These are phyloP conservation scores for Meandrina meandrites DNA, from an alignment of 92 coral and sea anemone genomes.

Conservation along the genomic window DNA sequence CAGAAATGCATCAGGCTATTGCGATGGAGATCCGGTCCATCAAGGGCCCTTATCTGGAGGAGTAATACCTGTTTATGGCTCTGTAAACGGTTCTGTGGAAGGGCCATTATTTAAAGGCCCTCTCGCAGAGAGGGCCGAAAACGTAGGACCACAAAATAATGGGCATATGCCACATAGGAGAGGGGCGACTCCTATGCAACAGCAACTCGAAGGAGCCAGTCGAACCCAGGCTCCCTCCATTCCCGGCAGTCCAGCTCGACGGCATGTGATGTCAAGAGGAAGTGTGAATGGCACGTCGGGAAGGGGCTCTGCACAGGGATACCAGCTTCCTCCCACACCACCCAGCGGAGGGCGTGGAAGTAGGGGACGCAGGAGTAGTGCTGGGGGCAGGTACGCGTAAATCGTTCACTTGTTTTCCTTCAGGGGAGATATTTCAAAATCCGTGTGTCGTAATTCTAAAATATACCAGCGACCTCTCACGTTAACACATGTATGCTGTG, in stretches of 20 bases:
- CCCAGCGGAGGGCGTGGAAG: constrained; percentile 80
- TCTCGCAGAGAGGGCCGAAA: constrained; percentile 1
- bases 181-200: background rate
- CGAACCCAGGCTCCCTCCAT: constrained; percentile 26
- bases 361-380: constrained; percentile 76
- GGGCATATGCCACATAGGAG: constrained; percentile 5
- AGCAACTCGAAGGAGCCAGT: constrained; percentile 11
- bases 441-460: too few species aligned
- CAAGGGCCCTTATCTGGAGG: constrained; percentile 2
- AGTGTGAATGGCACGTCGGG: constrained; percentile 43
- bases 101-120: background rate
- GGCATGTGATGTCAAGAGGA: constrained; percentile 38
- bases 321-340: constrained; percentile 81
- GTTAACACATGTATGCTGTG: too few species aligned
- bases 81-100: constrained; percentile 7
- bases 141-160: constrained; percentile 21
- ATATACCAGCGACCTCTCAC: too few species aligned
- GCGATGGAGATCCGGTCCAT: background rate
- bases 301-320: constrained; percentile 44
- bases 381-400: constrained; percentile 64
- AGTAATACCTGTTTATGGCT: background rate
- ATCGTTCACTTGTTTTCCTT: background rate
- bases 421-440: too few species aligned
- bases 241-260: constrained; percentile 42
- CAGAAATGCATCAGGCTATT: background rate